Evolutionary conservation across 2,113 vertebrate genomes (phyloP), one percentile per base, ranked within the genome.

Genomic region (Acrocephalus arundinaceus): DNA sequence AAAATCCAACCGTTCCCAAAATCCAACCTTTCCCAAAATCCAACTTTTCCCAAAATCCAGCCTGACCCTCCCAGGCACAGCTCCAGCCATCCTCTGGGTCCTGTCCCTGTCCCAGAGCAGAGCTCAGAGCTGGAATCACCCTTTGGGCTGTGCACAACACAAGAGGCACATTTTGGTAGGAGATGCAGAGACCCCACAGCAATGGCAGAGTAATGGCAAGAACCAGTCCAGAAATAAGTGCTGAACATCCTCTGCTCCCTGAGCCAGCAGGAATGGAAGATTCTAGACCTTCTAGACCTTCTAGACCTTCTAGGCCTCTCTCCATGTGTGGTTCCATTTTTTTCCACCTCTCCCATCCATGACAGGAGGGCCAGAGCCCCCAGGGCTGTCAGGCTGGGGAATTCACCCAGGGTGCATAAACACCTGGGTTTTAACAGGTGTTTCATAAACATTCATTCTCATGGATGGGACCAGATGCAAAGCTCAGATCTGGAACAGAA

Each of bases 201-300:
- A 13, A 9, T 0, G 7, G 13, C 52, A 67, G 30, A 41, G n/a
- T 1, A 8, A 49, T 0, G 20, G 46, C 70, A 30, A 39, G 62
- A 28, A 33, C 14, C 58, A 27, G 13, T 2, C 28, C 7, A 39
- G 71, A 8, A 35, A 2, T 0, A n/a, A 39, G 46, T 23, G 31
- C 43, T 43, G 59, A 89, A 75, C 75, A 67, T 11, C 70, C 41
- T 49, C 54, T 25, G 1, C 22, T 65, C 57, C n/a, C 71, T 14
- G 18, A 43, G 75, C 28, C 81, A 37, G 30, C 58, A 66, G 65
- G 19, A 28, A 16, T 5, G 63, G 71, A 31, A 85, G 67, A 57
- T 19, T 61, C 35, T 37, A 37, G 58, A 59, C 58, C 20, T n/a
- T n/a, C 21, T 58, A 15, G 20, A 15, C 33, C 22, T 59, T 59